Conservation (phyloP, 2,888 invertebrate genomes). For the Argynnis bischoffii region DNA sequence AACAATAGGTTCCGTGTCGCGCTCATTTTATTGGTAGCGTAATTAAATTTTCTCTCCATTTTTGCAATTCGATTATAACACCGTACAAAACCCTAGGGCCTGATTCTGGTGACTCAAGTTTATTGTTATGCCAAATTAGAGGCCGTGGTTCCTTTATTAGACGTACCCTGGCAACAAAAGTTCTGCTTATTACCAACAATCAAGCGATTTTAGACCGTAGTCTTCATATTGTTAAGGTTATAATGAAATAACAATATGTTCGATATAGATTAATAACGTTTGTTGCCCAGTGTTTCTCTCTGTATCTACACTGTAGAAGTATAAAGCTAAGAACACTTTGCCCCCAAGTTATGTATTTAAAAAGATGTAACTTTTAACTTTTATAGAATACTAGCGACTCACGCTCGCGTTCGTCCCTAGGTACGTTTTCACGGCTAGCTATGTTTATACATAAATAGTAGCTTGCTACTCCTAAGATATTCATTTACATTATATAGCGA, state of each 20-base stretch:
- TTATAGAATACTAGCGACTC: too few species aligned
- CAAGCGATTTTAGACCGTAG: slow-evolving; percentile 2
- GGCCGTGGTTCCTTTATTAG: slow-evolving; percentile 41
- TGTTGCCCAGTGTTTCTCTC: too few species aligned
- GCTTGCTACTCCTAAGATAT: too few species aligned
- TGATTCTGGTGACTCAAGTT: slow-evolving; percentile 42
- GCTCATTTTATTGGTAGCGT: slow-evolving; percentile 2
- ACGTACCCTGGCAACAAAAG: slow-evolving; percentile 28
- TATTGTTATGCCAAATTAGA: slow-evolving; percentile 59
- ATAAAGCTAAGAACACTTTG: too few species aligned
- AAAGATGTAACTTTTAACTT: too few species aligned
- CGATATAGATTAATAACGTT: too few species aligned
- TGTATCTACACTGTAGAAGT: too few species aligned
- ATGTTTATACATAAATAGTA: too few species aligned
- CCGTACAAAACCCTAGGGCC: slow-evolving; percentile 30
- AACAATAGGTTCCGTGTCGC: neutral
- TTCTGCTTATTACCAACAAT: slow-evolving; percentile 23
- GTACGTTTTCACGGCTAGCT: too few species aligned
- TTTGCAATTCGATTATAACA: slow-evolving; percentile 17
- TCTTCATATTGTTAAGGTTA: neutral
- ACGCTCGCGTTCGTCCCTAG: too few species aligned
- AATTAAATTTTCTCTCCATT: slow-evolving; percentile 15
- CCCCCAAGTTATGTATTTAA: too few species aligned
- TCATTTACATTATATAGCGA: too few species aligned
- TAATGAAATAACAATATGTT: neutral